Conservation (phyloP, 2,797 vertebrate genomes). For the Enteromius treurensis region DNA sequence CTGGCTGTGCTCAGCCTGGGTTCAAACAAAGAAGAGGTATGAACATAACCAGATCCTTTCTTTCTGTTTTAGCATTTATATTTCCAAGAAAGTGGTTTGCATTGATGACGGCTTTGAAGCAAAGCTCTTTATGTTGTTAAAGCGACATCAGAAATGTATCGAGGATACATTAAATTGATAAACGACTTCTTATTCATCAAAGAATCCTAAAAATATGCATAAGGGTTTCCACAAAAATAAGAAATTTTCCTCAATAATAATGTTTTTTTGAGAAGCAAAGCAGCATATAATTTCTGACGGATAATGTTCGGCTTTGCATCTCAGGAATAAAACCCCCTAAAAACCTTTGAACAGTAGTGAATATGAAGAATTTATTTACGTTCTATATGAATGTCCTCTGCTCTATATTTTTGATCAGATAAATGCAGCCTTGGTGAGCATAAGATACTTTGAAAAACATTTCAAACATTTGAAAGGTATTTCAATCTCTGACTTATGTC, state of each 20-base stretch:
- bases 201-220: neutral
- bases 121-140: neutral
- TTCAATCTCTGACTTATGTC: neutral
- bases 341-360: too few relatives aligned
- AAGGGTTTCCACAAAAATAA: neutral
- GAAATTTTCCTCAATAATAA: neutral
- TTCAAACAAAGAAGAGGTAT: constrained; percentile 83
- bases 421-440: neutral
- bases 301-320: neutral
- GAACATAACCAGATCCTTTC: neutral
- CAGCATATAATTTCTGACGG: neutral
- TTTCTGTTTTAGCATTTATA: neutral
- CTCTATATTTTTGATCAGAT: neutral
- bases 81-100: neutral
- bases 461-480: neutral
- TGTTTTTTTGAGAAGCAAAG: neutral
- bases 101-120: neutral
- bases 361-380: neutral
- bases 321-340: neutral
- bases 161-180: neutral
- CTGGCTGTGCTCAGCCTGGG: constrained; percentile 80
- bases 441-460: neutral
- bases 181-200: neutral
- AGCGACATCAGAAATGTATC: neutral
- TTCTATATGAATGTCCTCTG: neutral